Conservation (phyloP, 1,140 invertebrate genomes). For the Calephelis virginiensis region DNA sequence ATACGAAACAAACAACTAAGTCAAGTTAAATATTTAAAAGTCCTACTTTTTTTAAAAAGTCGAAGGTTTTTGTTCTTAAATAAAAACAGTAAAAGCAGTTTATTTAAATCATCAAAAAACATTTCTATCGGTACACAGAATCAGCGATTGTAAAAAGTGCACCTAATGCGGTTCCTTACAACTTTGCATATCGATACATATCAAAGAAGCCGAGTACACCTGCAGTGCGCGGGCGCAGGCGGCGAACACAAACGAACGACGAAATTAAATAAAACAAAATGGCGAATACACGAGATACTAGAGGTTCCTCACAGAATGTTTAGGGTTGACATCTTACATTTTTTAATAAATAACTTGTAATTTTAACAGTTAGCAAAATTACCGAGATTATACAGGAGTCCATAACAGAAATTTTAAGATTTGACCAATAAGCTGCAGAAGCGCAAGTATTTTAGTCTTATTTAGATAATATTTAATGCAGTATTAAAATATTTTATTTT, state of each 20-base stretch:
- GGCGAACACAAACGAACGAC: conserved; percentile 47
- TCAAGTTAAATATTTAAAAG: too few relatives aligned
- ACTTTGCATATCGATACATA: conserved; percentile 69
- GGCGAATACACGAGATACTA: conserved; percentile 37
- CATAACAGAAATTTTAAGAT: too few relatives aligned
- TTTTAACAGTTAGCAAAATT: too few relatives aligned
- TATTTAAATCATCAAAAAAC: conserved; percentile 17
- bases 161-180: conserved; percentile 30
- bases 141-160: conserved; percentile 17
- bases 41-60: too few relatives aligned
- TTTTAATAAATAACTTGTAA: neutral
- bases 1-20: too few relatives aligned
- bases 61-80: neutral
- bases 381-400: too few relatives aligned
- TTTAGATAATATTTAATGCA: too few relatives aligned
- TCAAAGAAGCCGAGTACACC: conserved; percentile 53
- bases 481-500: too few relatives aligned
- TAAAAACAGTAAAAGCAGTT: conserved; percentile 4
- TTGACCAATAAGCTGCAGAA: too few relatives aligned
- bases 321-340: conserved; percentile 21
- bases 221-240: conserved; percentile 43
- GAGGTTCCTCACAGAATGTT: conserved; percentile 33
- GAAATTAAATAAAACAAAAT: conserved; percentile 49
- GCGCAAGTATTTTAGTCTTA: too few relatives aligned
- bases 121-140: conserved; percentile 3